Base-by-base conservation (phyloP, 30 jellyfish, hydroid and myxozoan genomes). In the Nemopilema nomurai region DNA sequence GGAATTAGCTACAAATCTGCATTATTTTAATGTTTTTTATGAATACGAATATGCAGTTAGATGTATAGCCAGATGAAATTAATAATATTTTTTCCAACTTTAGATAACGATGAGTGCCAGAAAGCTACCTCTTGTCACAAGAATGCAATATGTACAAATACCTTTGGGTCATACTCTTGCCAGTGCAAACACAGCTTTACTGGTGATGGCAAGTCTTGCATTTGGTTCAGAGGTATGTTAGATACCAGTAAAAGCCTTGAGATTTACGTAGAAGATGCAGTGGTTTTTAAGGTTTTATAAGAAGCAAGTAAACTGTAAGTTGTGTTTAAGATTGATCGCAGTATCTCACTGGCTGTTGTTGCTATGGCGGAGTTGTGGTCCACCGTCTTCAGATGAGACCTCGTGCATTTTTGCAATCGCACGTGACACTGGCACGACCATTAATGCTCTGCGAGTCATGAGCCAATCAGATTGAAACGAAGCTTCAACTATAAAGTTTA, bases 121-220 rank as follows among this genome's bases (percentile, higher is more conserved):
- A 67, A 51, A 53, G 66, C 72, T 13, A 50, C 18, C 26, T 92
- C 90, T 8, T 93, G 98, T 70, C 90, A 84, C 29, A 31, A 85
- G 21, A 64, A 74, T 66, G 98, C 98, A 7, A 82, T 85, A 0
- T 93, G 98, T 79, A 84, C 82, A 1, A 89, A 93, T 63, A 93
- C 96, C 9, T 33, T 23, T 69, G 97, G 97, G 18, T 89, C 97
- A 7, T 93, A 69, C 63, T 25, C 30, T 28, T 93, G 98, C 81
- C 71, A 80, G 32, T 93, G 98, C 69, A 89, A 89, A 28, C 75
- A 64, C 57, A 89, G 98, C 76, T 93, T 50, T 79, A 74, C 83
- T 51, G 98, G 98, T 1, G 96, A 93, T 80, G 98, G 98, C 28
- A 86, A 32, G 22, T 62, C 91, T 0, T 93, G 98, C 77, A 87